phyloP scores from a whole-genome alignment of 1,140 invertebrate genomes.

The Habropoda laboriosa region DNA sequence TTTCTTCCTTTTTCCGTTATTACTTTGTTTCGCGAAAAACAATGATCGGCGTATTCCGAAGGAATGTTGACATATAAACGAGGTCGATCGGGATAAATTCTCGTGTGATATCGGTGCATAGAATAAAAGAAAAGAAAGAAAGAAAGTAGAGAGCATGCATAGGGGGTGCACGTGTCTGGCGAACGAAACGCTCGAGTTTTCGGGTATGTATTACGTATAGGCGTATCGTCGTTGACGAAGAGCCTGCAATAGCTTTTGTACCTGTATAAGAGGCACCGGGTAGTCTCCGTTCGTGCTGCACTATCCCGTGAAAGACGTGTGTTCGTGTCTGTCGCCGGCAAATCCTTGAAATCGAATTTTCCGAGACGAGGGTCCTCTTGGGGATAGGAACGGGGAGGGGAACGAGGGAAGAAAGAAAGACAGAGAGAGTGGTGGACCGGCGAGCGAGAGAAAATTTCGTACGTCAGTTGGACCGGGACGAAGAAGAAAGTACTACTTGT shows the following conservation, averaged over 20 bases:
- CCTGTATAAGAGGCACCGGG: conserved; percentile 27
- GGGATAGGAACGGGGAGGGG: neutral
- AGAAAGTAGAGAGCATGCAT: neutral
- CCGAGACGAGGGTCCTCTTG: conserved; percentile 53
- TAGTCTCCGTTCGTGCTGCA: conserved; percentile 7
- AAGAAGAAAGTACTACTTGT: conserved; percentile 28
- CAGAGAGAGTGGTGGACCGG: conserved; percentile 14
- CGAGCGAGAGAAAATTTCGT: conserved; percentile 25
- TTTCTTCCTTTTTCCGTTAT: neutral
- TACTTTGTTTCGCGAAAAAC: too few species aligned
- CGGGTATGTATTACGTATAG: neutral
- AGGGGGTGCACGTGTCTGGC: neutral
- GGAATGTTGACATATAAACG: neutral
- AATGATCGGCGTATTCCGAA: neutral
- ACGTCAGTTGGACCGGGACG: neutral
- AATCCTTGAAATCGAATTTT: conserved; percentile 62
- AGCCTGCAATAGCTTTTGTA: conserved; percentile 38
- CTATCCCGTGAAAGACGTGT: conserved; percentile 23
- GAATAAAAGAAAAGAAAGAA: neutral
- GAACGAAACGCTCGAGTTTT: conserved; percentile 9
- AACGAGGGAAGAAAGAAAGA: neutral
- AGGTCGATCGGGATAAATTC: neutral
- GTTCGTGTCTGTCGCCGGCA: conserved; percentile 51
- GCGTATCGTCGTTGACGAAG: conserved; percentile 28
- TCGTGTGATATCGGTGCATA: neutral